A percentile compares a stretch with the other conserved stretches of the same genome.
phyloP scores from a whole-genome alignment of 2,797 vertebrate species.

The Danio choprae region DNA sequence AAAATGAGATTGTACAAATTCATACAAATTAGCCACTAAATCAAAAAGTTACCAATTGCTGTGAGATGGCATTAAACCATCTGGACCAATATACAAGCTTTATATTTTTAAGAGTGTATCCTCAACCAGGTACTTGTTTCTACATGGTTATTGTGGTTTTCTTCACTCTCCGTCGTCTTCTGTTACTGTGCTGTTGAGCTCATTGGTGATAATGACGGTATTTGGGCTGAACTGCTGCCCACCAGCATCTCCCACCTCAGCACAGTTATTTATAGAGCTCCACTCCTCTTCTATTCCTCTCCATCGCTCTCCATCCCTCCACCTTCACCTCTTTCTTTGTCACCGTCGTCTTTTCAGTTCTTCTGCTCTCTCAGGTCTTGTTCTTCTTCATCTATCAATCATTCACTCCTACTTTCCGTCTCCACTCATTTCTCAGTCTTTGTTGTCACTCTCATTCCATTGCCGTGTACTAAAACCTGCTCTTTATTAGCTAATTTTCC shows the following conservation, averaged over 20 bases:
- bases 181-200: constrained; percentile 36
- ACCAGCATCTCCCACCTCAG: constrained; percentile 53
- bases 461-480: neutral
- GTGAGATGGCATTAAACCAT: too few relatives aligned
- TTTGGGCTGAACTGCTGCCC: constrained; percentile 49
- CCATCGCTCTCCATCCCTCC: constrained; percentile 40
- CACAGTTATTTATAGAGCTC: constrained; percentile 58
- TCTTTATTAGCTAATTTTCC: neutral
- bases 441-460: neutral
- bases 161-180: constrained; percentile 22
- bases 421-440: neutral
- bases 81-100: too few relatives aligned
- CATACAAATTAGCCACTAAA: too few relatives aligned
- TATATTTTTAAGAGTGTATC: too few relatives aligned
- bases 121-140: constrained; percentile 26
- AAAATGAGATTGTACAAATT: too few relatives aligned
- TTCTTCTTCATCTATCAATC: constrained; percentile 6
- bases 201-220: constrained; percentile 56
- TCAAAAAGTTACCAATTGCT: too few relatives aligned
- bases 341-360: constrained; percentile 4
- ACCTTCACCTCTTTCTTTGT: constrained; percentile 47
- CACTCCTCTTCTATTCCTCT: constrained; percentile 47
- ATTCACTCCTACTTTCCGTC: constrained; percentile 5
- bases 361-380: constrained; percentile 1
- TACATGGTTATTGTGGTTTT: constrained; percentile 33